These are phyloP conservation scores for Saxicola maurus DNA, from an alignment of 2,797 vertebrate species.

Conservation along the genomic window DNA sequence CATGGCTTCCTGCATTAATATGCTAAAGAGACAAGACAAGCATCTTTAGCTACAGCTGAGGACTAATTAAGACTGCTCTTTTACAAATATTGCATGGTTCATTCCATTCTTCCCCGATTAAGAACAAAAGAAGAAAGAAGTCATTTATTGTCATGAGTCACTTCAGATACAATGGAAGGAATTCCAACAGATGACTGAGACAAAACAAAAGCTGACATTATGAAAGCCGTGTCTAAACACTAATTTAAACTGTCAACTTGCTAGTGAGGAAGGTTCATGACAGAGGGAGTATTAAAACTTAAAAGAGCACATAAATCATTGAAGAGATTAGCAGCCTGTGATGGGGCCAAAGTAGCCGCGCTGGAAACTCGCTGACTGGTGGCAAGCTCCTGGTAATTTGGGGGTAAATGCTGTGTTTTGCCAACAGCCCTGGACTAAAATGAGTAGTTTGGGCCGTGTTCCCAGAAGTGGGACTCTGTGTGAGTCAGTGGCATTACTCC, in stretches of 20 bases:
- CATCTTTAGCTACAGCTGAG: conserved; percentile 69
- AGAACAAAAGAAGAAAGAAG: conserved; percentile 73
- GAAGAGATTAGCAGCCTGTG: conserved; percentile 68
- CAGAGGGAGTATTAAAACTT: conserved; percentile 75
- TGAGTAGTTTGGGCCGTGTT: not conserved
- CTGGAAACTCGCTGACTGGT: conserved; percentile 29
- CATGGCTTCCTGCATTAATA: conserved; percentile 63
- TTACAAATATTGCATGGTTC: conserved; percentile 67
- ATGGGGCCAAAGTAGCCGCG: conserved; percentile 60
- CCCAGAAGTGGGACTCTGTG: not conserved
- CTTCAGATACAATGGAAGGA: conserved; percentile 76
- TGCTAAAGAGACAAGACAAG: conserved; percentile 72
- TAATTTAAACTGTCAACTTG: conserved; percentile 78
- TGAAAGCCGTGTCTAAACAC: conserved; percentile 77
- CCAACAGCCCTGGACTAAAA: not conserved
- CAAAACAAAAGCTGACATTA: conserved; percentile 77
- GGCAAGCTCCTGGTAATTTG: conserved; percentile 44
- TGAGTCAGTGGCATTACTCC: not conserved
- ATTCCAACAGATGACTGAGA: conserved; percentile 74
- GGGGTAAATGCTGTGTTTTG: conserved; percentile 61
- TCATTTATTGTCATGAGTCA: conserved; percentile 76
- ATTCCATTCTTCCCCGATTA: conserved; percentile 73
- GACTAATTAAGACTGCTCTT: conserved; percentile 76
- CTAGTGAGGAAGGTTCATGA: conserved; percentile 71
- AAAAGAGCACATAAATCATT: conserved; percentile 76